Evolutionary conservation across 2,888 invertebrate genomes (phyloP).

Genomic region (Anoplius nigerrimus): DNA sequence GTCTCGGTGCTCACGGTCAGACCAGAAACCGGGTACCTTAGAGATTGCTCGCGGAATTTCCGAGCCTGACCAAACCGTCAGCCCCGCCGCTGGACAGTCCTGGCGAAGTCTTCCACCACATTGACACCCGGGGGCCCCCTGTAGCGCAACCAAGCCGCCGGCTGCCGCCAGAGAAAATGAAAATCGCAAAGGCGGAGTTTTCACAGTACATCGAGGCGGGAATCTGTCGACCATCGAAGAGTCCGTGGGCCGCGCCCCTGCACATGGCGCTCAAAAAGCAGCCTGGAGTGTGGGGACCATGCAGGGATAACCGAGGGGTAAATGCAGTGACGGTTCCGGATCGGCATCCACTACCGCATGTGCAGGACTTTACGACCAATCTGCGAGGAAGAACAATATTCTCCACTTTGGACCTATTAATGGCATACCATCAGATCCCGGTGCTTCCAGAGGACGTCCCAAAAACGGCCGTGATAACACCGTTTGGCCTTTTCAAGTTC

Average conservation of each 20-base stretch:
- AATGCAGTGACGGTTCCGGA: slow-evolving; percentile 14
- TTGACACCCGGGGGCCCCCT: slow-evolving; percentile 60
- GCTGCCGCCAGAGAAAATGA: slow-evolving; percentile 56
- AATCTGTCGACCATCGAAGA: slow-evolving; percentile 53
- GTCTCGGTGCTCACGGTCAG: no score
- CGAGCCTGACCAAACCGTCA: no score
- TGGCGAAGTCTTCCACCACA: slow-evolving; percentile 45
- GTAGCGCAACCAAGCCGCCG: slow-evolving; percentile 56
- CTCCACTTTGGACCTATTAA: background rate
- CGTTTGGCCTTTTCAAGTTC: slow-evolving; percentile 9
- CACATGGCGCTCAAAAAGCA: slow-evolving; percentile 24
- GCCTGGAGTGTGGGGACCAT: slow-evolving; percentile 26
- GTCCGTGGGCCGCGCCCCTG: slow-evolving; percentile 58
- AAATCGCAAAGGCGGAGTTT: slow-evolving; percentile 58
- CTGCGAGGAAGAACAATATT: background rate
- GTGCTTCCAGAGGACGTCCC: slow-evolving; percentile 3
- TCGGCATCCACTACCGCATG: slow-evolving; percentile 7
- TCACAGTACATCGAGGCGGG: slow-evolving; percentile 54
- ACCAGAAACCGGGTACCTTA: no score
- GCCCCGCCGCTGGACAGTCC: background rate
- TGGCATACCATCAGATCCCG: slow-evolving; percentile 11
- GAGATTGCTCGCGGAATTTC: no score
- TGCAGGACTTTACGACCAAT: background rate
- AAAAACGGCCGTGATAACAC: slow-evolving; percentile 16
- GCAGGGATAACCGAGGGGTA: slow-evolving; percentile 34